Base-by-base conservation (phyloP, 2,797 vertebrate species). In the Emydoidea blandingii region DNA sequence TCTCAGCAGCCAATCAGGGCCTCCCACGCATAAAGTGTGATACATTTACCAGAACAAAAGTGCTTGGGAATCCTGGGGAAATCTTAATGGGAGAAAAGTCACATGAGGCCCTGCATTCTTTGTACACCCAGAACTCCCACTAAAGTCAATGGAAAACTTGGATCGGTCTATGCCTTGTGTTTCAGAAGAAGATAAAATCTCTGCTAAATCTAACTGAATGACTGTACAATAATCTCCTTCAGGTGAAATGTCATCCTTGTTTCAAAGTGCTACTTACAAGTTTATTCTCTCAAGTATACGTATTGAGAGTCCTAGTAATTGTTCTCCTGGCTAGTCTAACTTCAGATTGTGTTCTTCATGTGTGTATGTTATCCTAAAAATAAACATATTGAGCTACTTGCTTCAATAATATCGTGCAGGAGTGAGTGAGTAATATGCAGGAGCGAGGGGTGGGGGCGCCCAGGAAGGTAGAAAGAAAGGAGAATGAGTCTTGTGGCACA, bases 231-330 rank as follows among this genome's bases (percentile, higher is more conserved):
- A 65, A 65, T n/a, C 34, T 65, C 16, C 34, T 65, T 65, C n/a
- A 8, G 15, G 6, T 8, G 62, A 65, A 65, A n/a, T 65, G 16
- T n/a, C 34, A n/a, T n/a, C 34, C 34, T n/a, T n/a, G 15, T 65
- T 65, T 6, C 62, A n/a, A 65, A 65, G 62, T 18, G 83, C 54
- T 74, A 89, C 85, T 94, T 87, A 57, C 95, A 85, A 68, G 53
- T 57, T 79, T 50, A 21, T 50, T 62, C 50, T 87, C 81, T 85
- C 79, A 85, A 88, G 87, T 83, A n/a, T 12, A 89, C 80, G 52
- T 54, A 86, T 93, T 96, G 96, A 96, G 91, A 94, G 95, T 85
- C 93, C 87, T 31, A 88, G 93, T 95, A 94, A 95, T 96, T 94
- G 62, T 92, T 84, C 91, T 89, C 84, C 88, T 78, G 52, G 49